Evolutionary conservation across 2,113 vertebrate genomes (phyloP), one percentile per base, ranked within the genome.

Genomic region (Ammospiza nelsoni): DNA sequence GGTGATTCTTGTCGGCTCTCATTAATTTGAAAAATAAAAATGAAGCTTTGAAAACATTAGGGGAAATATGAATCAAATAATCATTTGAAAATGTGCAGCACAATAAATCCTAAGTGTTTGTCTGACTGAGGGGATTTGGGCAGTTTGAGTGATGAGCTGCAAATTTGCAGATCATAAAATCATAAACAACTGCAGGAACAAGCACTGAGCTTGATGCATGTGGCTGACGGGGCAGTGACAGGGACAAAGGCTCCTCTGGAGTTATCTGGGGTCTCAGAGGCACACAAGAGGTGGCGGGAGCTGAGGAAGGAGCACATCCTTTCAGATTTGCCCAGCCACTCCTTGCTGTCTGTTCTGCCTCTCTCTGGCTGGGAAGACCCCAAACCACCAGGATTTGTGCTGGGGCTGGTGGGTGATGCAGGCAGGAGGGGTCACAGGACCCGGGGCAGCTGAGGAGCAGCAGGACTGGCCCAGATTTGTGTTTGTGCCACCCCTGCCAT

Each of bases 1-100:
- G 25, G 67, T 15, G 67, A 95, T 54, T 67, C 65, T 8, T 74
- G 33, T 61, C 87, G 76, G 57, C 20, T 79, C 87, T 37, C 61
- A 59, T 92, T 94, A 86, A 91, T 83, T 12, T 33, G 46, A 49
- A 58, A 85, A 84, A 82, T 52, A 87, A 89, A 90, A 91, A 75
- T 9, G 13, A 44, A 52, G 55, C 75, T 88, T 75, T 80, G 68
- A 89, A 84, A 88, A 83, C 69, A 66, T 54, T 17, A 44, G 72
- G 57, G 58, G 11, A 49, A 83, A 81, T 79, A 92, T 75, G 49
- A 89, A 87, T 88, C 84, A 90, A 80, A 72, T 52, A 66, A 91
- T 61, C 29, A n/a, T 69, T 93, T 62, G 52, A 66, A 94, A 94
- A 76, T 11, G 28, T 58, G 72, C 79, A 49, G 33, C 48, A 16